phyloP scores from a whole-genome alignment of 2,888 invertebrate genomes.

The Eudemis profundana region DNA sequence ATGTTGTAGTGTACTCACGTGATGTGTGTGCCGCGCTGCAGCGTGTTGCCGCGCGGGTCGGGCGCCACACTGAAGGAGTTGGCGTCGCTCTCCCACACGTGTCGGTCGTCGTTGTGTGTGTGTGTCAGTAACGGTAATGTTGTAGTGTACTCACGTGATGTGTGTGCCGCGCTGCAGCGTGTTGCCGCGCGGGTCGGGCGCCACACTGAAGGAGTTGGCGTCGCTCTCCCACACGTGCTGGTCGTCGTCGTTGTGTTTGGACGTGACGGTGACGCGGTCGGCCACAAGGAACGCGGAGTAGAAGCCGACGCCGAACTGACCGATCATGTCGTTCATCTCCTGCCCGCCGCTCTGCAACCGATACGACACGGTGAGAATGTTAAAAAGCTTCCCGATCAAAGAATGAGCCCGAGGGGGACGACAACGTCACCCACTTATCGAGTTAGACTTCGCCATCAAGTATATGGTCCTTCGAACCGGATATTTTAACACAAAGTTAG shows the following conservation, averaged over 20 bases:
- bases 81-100: too few species aligned
- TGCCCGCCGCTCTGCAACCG: conserved; percentile 76
- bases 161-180: conserved; percentile 96
- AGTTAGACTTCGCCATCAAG: too few species aligned
- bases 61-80: background rate
- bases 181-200: conserved; percentile 97
- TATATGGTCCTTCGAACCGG: too few species aligned
- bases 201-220: conserved; percentile 94
- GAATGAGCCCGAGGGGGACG: too few species aligned
- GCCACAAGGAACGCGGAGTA: conserved; percentile 99
- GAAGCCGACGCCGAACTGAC: conserved; percentile 99
- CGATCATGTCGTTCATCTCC: conserved; percentile 98
- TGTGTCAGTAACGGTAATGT: background rate
- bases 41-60: too few species aligned
- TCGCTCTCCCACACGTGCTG: conserved; percentile 99
- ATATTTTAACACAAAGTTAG: too few species aligned
- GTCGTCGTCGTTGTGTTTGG: conserved; percentile 96
- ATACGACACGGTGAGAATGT: background rate
- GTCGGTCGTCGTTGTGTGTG: background rate
- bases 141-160: conserved; percentile 85
- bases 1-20: too few species aligned
- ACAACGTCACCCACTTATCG: too few species aligned
- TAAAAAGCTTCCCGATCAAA: too few species aligned
- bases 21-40: background rate
- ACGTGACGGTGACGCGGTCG: conserved; percentile 97